Evolutionary conservation across 2,113 vertebrate species (phyloP).

Genomic region (Jaculus jaculus): DNA sequence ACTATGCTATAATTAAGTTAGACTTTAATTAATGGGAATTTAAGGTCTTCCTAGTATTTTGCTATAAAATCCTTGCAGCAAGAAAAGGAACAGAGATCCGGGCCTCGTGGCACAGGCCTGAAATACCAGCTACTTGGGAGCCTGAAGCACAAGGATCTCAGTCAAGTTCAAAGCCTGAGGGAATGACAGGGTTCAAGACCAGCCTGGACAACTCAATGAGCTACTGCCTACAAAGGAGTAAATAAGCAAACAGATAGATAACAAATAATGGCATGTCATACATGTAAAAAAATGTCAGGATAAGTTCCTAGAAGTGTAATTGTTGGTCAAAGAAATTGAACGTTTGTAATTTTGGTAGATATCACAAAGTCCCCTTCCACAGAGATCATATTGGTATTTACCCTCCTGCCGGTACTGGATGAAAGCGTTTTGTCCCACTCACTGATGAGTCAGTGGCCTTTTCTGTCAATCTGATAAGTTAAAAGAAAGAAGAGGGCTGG

Average conservation of each 20-base stretch:
- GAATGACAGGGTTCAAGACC: too few species aligned
- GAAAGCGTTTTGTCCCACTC: neutral
- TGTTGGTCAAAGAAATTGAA: neutral
- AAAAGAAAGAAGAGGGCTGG: neutral
- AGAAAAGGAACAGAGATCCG: neutral
- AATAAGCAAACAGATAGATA: neutral
- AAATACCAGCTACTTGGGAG: neutral
- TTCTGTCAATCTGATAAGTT: neutral
- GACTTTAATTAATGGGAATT: neutral
- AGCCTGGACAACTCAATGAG: neutral
- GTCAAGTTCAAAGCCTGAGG: neutral
- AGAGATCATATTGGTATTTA: neutral
- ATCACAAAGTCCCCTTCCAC: neutral
- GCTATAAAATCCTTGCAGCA: slow-evolving; percentile 18
- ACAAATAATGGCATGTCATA: neutral
- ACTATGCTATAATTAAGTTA: neutral
- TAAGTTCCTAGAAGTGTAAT: neutral
- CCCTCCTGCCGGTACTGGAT: accelerated
- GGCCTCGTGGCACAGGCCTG: neutral
- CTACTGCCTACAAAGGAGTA: neutral
- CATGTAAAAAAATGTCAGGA: neutral
- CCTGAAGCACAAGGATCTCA: neutral
- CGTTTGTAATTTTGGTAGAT: slow-evolving; percentile 8
- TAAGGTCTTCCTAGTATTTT: slow-evolving; percentile 17
- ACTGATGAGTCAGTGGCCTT: neutral